Evolutionary conservation across 2,113 vertebrate species (phyloP).

Genomic region (Gadus macrocephalus): DNA sequence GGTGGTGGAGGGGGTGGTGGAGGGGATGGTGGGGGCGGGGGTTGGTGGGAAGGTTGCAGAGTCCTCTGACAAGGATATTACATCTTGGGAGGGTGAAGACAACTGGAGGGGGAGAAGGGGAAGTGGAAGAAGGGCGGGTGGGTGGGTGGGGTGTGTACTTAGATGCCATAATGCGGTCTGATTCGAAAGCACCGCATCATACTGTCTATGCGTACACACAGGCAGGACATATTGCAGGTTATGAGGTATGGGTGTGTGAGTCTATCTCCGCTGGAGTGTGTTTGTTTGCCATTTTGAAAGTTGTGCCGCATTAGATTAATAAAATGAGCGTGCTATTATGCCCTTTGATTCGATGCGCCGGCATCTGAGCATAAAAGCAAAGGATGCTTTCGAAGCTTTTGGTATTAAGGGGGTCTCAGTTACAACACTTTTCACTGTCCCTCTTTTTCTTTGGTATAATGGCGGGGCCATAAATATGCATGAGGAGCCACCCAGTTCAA

Average conservation of each 20-base stretch:
- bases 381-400: too few species aligned
- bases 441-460: background rate
- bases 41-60: conserved; percentile 1
- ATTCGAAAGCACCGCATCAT: conserved; percentile 22
- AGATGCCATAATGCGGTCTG: conserved; percentile 38
- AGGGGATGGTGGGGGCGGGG: conserved; percentile 37
- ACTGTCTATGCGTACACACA: too few species aligned
- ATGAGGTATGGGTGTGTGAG: too few species aligned
- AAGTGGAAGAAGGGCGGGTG: conserved; percentile 45
- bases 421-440: background rate
- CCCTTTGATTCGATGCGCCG: background rate
- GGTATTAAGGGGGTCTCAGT: too few species aligned
- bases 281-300: too few species aligned
- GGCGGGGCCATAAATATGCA: conserved; percentile 1
- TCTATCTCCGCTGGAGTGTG: too few species aligned
- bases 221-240: too few species aligned
- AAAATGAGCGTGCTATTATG: too few species aligned
- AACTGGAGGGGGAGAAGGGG: too few species aligned
- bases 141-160: conserved; percentile 43
- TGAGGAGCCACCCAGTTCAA: conserved; percentile 15
- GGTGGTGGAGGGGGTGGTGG: conserved; percentile 8
- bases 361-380: too few species aligned
- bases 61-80: conserved; percentile 52
- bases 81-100: conserved; percentile 36
- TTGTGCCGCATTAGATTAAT: too few species aligned